Conservation (phyloP, 2,797 vertebrate genomes). For the Nannoperca australis region DNA sequence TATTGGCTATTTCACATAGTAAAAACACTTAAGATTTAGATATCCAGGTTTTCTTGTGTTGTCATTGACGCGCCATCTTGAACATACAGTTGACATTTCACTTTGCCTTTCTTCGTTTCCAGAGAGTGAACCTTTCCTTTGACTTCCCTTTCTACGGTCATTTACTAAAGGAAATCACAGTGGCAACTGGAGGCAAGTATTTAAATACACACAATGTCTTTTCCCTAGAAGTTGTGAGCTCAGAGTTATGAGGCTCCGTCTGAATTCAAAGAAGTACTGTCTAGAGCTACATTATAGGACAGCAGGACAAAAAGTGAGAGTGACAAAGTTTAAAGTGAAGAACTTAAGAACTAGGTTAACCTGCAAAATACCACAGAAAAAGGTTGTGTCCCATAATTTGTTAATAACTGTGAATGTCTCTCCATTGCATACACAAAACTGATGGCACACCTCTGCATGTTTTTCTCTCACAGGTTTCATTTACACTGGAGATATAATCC, state of each 20-base stretch:
- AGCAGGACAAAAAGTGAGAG: too few species aligned
- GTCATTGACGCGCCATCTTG: neutral
- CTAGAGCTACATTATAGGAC: neutral
- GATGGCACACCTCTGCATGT: constrained; percentile 2
- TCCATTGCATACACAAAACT: neutral
- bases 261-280: neutral
- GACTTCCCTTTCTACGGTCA: constrained; percentile 98
- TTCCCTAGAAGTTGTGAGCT: neutral
- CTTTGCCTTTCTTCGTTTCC: constrained; percentile 71
- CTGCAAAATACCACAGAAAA: neutral
- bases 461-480: constrained; percentile 89
- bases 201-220: neutral
- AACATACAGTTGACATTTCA: neutral
- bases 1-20: neutral
- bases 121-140: constrained; percentile 97
- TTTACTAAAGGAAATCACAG: constrained; percentile 92
- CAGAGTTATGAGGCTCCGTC: neutral
- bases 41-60: neutral
- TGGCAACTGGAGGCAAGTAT: constrained; percentile 94
- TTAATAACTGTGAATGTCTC: neutral
- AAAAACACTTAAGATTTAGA: neutral
- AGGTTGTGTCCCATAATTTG: neutral
- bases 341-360: neutral
- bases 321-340: neutral
- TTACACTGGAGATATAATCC: constrained; percentile 95